Percentiles rank a stretch among this genome's conserved stretches.
Evolutionary conservation across 2,113 vertebrate species (phyloP).

Genomic region (Cranoglanis bouderius): DNA sequence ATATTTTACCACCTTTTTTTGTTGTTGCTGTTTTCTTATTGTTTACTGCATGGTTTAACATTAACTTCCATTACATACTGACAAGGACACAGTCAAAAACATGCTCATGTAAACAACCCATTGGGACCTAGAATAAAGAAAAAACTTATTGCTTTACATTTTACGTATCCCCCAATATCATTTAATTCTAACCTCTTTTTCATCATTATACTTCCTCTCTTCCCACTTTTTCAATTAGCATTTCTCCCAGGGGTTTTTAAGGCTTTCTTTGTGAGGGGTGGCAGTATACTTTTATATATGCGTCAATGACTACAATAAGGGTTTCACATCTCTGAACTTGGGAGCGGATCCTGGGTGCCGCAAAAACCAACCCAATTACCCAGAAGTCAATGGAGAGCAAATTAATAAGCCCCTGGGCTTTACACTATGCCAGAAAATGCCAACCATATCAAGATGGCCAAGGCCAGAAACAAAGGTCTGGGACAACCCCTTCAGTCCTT

Average conservation of each 20-base stretch:
- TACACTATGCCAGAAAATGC: conserved; percentile 65
- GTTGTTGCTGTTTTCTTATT: background rate
- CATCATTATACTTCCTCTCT: conserved; percentile 30
- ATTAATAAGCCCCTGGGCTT: conserved; percentile 75
- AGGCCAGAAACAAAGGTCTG: conserved; percentile 68
- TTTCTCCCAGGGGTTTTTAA: conserved; percentile 51
- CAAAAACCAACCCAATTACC: conserved; percentile 70
- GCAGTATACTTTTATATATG: conserved; percentile 62
- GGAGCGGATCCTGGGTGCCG: background rate
- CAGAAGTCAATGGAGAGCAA: conserved; percentile 75
- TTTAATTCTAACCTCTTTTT: conserved; percentile 9
- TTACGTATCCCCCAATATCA: conserved; percentile 5
- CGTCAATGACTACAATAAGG: conserved; percentile 66
- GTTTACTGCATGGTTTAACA: background rate
- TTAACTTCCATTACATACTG: background rate
- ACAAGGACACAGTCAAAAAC: background rate
- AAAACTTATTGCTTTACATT: conserved; percentile 47
- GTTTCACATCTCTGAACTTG: conserved; percentile 69
- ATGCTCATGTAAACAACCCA: background rate
- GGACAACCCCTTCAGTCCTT: conserved; percentile 47
- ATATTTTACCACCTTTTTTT: background rate
- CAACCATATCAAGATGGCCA: conserved; percentile 68
- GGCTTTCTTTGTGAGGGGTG: conserved; percentile 30
- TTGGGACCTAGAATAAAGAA: background rate
- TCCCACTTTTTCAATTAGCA: conserved; percentile 17